Conservation (phyloP, 2,113 vertebrate species). For the Sinocyclocheilus grahami region DNA sequence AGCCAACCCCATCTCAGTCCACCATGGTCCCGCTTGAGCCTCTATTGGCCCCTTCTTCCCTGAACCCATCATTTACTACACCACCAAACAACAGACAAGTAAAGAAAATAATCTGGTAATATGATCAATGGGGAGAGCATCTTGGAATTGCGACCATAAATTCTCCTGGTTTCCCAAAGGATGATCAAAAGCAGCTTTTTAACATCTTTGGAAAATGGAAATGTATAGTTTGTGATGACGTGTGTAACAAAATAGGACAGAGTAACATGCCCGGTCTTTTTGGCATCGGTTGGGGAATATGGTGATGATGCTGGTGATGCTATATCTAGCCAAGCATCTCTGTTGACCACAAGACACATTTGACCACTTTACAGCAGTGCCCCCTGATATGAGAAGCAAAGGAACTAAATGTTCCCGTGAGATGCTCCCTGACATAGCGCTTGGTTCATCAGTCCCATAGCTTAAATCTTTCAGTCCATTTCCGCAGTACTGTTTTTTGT, state of each 20-base stretch:
- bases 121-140: slow-evolving; percentile 18
- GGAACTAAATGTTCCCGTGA: slow-evolving; percentile 16
- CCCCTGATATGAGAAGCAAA: slow-evolving; percentile 65
- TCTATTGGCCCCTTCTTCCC: not conserved
- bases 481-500: not conserved
- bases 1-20: slow-evolving; percentile 63
- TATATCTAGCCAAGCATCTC: slow-evolving; percentile 54
- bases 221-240: not conserved
- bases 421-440: not conserved
- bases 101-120: slow-evolving; percentile 23
- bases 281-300: not conserved
- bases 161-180: slow-evolving; percentile 11
- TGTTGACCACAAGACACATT: slow-evolving; percentile 47
- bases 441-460: not conserved
- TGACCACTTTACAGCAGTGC: slow-evolving; percentile 55
- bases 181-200: not conserved
- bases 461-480: slow-evolving; percentile 17
- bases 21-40: slow-evolving; percentile 40
- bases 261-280: not conserved
- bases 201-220: slow-evolving; percentile 11
- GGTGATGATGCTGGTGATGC: slow-evolving; percentile 58
- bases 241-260: slow-evolving; percentile 2
- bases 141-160: not conserved
- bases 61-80: slow-evolving; percentile 37
- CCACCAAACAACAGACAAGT: slow-evolving; percentile 38